These are phyloP conservation scores for Florisuga fusca DNA, from an alignment of 2,797 vertebrate genomes.

Conservation along the genomic window DNA sequence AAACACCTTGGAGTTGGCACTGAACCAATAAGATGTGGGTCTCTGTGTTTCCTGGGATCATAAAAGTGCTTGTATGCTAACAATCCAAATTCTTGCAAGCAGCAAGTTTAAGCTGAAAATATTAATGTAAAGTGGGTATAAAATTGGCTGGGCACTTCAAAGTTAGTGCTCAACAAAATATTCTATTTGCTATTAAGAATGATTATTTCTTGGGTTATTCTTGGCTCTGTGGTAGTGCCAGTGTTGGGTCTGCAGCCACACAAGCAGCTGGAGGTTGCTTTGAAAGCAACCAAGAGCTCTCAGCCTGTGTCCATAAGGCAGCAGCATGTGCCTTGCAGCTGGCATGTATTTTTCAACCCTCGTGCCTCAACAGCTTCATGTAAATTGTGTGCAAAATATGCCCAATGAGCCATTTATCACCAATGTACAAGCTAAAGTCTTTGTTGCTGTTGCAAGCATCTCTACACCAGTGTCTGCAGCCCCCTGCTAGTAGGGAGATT, in stretches of 20 bases:
- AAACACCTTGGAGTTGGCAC: neutral
- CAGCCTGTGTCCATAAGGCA: neutral
- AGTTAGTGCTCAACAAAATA: neutral
- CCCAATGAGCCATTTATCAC: neutral
- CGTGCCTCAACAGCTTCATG: rapidly evolving
- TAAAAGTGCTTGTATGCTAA: neutral
- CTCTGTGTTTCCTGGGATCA: neutral
- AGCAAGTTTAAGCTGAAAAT: neutral
- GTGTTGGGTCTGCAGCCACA: neutral
- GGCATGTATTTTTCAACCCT: neutral
- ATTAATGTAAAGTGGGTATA: neutral
- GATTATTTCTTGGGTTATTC: neutral
- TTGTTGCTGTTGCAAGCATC: neutral
- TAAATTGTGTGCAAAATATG: neutral
- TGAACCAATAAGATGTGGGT: neutral
- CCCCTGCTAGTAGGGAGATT: neutral
- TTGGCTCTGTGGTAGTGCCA: neutral
- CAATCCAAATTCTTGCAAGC: neutral
- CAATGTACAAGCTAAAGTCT: neutral
- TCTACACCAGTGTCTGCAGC: rapidly evolving
- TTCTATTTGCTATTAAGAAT: neutral
- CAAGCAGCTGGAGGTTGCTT: neutral
- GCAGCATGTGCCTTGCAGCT: neutral
- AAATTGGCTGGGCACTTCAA: neutral
- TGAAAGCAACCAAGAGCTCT: neutral